Percentiles rank a stretch among this genome's conserved stretches.
phyloP scores from a whole-genome alignment of 2,113 vertebrate genomes.

The Aix galericulata region DNA sequence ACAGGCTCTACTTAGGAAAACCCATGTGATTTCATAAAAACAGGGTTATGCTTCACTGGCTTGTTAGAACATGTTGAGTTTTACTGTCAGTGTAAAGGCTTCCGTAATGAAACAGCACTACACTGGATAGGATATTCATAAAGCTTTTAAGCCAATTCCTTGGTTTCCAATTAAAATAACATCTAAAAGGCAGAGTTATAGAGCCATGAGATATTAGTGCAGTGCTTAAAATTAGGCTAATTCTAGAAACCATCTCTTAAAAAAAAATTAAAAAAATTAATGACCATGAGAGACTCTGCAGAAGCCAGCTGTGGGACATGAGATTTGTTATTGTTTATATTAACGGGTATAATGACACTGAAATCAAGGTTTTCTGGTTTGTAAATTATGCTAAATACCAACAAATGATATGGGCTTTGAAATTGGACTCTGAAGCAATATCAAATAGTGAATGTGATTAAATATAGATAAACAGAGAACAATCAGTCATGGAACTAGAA shows the following conservation, averaged over 20 bases:
- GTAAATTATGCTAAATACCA: conserved; percentile 12
- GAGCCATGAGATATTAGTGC: not conserved
- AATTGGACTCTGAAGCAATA: conserved; percentile 36
- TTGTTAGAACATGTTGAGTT: conserved; percentile 31
- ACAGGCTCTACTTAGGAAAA: not conserved
- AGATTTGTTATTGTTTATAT: conserved; percentile 6
- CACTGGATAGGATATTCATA: not conserved
- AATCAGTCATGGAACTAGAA: conserved; percentile 17
- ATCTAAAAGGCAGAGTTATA: conserved; percentile 1
- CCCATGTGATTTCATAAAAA: not conserved
- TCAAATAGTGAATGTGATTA: conserved; percentile 11
- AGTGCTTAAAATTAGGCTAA: conserved; percentile 26
- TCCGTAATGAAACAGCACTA: not conserved
- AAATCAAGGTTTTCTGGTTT: conserved; percentile 27
- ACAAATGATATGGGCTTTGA: not conserved
- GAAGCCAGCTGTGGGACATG: not conserved
- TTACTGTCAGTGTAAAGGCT: conserved; percentile 15
- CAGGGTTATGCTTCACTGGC: not conserved
- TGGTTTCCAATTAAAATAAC: conserved; percentile 60
- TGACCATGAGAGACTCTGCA: not conserved
- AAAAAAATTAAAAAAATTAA: not conserved
- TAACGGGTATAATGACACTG: not conserved
- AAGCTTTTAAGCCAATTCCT: conserved; percentile 55
- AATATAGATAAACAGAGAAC: conserved; percentile 17
- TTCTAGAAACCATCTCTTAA: not conserved